These are phyloP conservation scores for Syncerus caffer DNA, from an alignment of 2,797 vertebrate species.

Conservation along the genomic window DNA sequence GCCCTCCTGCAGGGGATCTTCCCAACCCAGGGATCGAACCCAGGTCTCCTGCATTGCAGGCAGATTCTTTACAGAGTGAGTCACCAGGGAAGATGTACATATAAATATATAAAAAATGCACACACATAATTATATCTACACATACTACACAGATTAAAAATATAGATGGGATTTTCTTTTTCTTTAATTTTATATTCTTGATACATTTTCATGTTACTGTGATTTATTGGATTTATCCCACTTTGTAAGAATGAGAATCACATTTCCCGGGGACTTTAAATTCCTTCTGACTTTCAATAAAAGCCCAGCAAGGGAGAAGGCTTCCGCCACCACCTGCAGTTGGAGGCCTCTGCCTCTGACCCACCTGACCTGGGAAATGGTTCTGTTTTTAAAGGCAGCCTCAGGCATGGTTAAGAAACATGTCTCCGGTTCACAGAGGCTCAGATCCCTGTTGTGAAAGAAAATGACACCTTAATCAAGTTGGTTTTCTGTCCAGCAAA, in stretches of 20 bases:
- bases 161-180: background rate
- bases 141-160: background rate
- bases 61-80: background rate
- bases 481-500: background rate
- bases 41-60: background rate
- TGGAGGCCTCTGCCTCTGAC: background rate
- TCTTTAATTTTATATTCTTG: background rate
- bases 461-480: conserved; percentile 29
- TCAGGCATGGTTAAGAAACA: background rate
- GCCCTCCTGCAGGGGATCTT: background rate
- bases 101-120: background rate
- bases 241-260: background rate
- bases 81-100: background rate
- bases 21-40: background rate
- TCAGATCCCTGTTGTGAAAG: background rate
- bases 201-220: background rate
- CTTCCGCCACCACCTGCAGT: background rate
- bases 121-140: background rate
- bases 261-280: background rate
- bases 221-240: background rate
- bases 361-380: background rate
- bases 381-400: background rate
- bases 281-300: background rate
- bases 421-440: background rate
- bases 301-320: background rate